Evolutionary conservation across 2,113 vertebrate genomes (phyloP).

Genomic region (Acrocephalus arundinaceus): DNA sequence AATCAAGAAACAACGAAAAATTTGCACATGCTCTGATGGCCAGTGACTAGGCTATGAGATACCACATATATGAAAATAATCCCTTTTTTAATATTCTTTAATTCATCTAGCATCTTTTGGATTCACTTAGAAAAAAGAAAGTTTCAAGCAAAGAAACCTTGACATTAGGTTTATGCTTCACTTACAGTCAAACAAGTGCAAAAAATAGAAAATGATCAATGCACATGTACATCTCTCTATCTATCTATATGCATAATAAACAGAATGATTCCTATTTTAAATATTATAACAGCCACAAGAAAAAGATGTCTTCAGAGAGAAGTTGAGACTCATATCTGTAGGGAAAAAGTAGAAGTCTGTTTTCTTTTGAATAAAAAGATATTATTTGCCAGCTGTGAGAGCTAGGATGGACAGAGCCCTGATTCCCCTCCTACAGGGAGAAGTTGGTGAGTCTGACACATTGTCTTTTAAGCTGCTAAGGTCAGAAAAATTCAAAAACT

Average conservation of each 20-base stretch:
- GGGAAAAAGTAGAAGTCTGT: background rate
- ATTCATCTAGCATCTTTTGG: background rate
- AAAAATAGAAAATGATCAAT: background rate
- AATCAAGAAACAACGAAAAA: background rate
- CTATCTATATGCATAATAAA: background rate
- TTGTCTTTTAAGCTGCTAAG: background rate
- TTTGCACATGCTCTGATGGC: background rate
- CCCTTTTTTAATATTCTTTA: background rate
- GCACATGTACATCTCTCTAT: too few species aligned
- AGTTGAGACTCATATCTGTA: background rate
- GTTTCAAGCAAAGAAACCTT: background rate
- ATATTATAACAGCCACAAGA: background rate
- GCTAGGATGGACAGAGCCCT: background rate
- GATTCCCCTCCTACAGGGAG: background rate
- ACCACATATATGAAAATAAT: background rate
- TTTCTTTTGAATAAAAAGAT: background rate
- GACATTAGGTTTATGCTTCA: background rate
- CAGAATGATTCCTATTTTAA: background rate
- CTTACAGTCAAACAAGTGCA: background rate
- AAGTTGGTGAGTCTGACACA: background rate
- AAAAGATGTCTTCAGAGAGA: background rate
- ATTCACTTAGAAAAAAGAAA: background rate
- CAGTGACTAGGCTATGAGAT: background rate
- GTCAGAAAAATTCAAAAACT: background rate
- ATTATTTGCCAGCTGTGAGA: background rate